Evolutionary conservation across 2,113 vertebrate species (phyloP).

Genomic region (Phrynocephalus versicolor): DNA sequence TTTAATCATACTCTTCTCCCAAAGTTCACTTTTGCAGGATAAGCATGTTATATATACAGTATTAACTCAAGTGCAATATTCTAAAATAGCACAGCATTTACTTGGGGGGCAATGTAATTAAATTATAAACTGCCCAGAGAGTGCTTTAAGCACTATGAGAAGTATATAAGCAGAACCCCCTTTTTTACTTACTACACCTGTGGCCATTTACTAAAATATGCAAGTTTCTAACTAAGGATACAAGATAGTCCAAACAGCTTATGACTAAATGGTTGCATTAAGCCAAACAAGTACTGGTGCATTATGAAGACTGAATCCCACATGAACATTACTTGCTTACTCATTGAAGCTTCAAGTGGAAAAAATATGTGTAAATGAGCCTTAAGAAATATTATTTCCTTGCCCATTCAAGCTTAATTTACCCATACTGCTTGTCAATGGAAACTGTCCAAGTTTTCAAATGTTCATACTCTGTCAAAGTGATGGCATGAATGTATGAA

Average conservation of each 20-base stretch:
- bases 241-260: neutral
- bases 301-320: no score
- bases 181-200: neutral
- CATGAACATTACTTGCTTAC: neutral
- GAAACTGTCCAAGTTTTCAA: neutral
- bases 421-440: neutral
- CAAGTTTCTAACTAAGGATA: neutral
- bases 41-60: neutral
- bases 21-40: slow-evolving; percentile 14
- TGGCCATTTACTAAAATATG: neutral
- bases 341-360: neutral
- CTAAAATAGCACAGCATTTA: neutral
- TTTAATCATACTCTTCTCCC: neutral
- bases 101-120: no score
- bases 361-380: neutral
- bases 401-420: neutral
- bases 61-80: neutral
- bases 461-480: neutral
- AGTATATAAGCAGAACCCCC: no score
- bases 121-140: no score
- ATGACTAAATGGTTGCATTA: neutral
- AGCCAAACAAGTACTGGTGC: neutral
- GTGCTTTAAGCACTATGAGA: no score
- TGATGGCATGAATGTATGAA: no score
- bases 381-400: neutral